These are phyloP conservation scores for Clunio marinus DNA, from an alignment of 2,888 invertebrate species.

Conservation along the genomic window DNA sequence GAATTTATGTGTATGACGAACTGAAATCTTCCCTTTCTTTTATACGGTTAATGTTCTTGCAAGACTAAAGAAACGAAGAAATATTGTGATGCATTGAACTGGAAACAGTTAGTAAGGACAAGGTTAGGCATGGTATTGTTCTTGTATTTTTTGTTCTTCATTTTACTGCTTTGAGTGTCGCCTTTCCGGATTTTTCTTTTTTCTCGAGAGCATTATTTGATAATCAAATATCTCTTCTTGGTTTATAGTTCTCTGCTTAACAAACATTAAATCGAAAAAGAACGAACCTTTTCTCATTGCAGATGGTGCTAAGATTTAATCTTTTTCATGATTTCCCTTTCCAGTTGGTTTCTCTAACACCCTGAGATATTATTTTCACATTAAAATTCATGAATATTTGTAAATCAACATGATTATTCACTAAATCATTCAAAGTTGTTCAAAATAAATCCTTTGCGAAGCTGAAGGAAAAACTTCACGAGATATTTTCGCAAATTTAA, in stretches of 20 bases:
- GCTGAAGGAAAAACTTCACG: background rate
- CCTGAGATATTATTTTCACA: slow-evolving; percentile 12
- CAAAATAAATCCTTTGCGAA: too few relatives aligned
- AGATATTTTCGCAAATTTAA: slow-evolving; percentile 22
- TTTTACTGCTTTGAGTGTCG: background rate
- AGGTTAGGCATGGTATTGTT: slow-evolving; percentile 27
- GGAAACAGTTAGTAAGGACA: slow-evolving; percentile 30
- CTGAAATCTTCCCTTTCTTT: too few relatives aligned
- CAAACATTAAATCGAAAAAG: background rate
- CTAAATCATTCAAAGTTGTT: background rate
- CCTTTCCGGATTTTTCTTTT: background rate
- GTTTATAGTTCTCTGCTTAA: background rate
- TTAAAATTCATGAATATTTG: slow-evolving; percentile 17
- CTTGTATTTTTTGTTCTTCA: slow-evolving; percentile 12
- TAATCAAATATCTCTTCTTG: background rate
- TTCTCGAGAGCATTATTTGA: too few relatives aligned
- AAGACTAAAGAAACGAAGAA: background rate
- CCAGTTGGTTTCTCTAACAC: background rate
- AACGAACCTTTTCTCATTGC: slow-evolving; percentile 22
- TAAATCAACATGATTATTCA: background rate
- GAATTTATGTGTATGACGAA: too few relatives aligned
- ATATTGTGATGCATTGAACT: slow-evolving; percentile 26
- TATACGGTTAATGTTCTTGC: background rate
- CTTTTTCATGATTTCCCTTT: background rate
- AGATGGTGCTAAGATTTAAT: slow-evolving; percentile 36